Evolutionary conservation across 2,888 invertebrate species (phyloP), one percentile per base, ranked within the genome.

Genomic region (Pammene fasciana): DNA sequence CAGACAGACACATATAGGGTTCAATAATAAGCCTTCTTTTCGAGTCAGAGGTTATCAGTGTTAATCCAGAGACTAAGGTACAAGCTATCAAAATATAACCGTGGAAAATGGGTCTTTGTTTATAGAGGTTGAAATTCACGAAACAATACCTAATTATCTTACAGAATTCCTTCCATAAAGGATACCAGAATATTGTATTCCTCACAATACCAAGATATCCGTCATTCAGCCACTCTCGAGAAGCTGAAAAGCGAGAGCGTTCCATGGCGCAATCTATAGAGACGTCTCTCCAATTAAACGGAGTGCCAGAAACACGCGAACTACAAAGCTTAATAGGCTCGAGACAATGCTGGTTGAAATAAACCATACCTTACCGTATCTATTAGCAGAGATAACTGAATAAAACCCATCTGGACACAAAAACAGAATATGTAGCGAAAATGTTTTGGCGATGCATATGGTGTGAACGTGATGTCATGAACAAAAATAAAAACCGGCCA

Each of bases 211-310:
- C 64, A 38, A 64, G 57, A 52, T 65, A 59, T 65, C 48, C 45
- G 57, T 43, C 45, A 57, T 46, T 46, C 59, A 38, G 14, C 43
- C 57, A 50, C 57, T 43, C 34, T 57, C 54, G 11, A 64, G 57
- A 65, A 43, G 43, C 65, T 62, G 48, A 62, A 38, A 62, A 56
- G 46, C 43, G 45, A 36, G 43, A 68, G 52, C 18, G 50, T 57
- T 64, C 62, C 50, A 64, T 64, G 78, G 79, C 80, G 78, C 78
- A 78, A 78, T 74, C 76, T 77, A 79, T 77, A 80, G 76, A 80
- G 76, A 73, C 75, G 75, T 76, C 84, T 78, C 82, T 83, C 82
- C 85, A 85, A 86, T 86, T 85, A 85, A 82, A 82, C 76, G 79
- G 79, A 85, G 82, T 85, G 85, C 79, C 84, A 84, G 76, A 79